Evolutionary conservation across 2,113 vertebrate genomes (phyloP).

Genomic region (Ictalurus furcatus): DNA sequence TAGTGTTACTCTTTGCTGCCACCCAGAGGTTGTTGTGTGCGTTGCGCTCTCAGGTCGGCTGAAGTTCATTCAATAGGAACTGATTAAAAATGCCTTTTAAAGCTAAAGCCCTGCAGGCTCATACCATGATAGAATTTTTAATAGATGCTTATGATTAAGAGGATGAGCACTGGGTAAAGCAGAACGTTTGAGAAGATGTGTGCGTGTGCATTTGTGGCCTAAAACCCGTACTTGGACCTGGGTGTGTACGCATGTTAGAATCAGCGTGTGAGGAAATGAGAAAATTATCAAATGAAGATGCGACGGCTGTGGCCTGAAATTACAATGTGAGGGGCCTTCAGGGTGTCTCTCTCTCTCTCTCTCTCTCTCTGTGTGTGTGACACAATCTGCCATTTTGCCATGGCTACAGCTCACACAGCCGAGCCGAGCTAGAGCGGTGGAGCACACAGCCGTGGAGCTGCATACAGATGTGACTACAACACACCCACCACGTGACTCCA

Average conservation of each 20-base stretch:
- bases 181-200: conserved; percentile 4
- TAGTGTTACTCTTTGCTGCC: conserved; percentile 65
- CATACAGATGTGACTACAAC: conserved; percentile 41
- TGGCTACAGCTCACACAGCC: conserved; percentile 46
- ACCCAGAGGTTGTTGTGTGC: conserved; percentile 59
- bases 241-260: background rate
- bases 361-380: background rate
- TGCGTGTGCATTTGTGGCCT: conserved; percentile 12
- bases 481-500: conserved; percentile 5
- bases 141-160: conserved; percentile 54
- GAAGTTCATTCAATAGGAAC: conserved; percentile 62
- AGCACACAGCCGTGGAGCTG: conserved; percentile 38
- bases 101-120: conserved; percentile 56
- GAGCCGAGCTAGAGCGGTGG: conserved; percentile 2
- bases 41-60: conserved; percentile 52
- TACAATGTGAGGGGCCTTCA: conserved; percentile 50
- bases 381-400: conserved; percentile 55
- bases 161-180: conserved; percentile 7
- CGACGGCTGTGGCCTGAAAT: conserved; percentile 55
- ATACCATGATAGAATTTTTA: conserved; percentile 46
- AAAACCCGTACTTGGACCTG: background rate
- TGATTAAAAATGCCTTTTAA: conserved; percentile 72
- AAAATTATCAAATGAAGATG: conserved; percentile 49
- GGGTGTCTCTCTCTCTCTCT: background rate
- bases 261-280: conserved; percentile 32